Base-by-base conservation (phyloP, 2,888 invertebrate genomes). In the Disparrhopalites patrizii region DNA sequence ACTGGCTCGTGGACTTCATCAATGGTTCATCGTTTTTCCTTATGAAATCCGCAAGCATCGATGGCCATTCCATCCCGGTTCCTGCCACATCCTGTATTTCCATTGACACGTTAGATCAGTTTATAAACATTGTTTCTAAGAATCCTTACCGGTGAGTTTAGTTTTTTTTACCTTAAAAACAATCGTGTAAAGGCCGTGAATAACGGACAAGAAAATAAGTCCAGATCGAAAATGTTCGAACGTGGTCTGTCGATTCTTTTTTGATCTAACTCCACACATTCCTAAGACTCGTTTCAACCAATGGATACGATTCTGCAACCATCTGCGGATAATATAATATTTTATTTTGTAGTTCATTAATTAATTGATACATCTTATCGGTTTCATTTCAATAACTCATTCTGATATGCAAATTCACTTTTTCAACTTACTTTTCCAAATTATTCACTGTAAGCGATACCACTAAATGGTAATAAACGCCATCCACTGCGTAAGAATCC, bases 11-110 rank as follows among this genome's bases (percentile, higher is more conserved):
- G 15, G 89, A 86, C 79, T 96, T 95, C 25, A 93, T 82, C 81
- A 96, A 85, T 4, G 85, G 84, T 79, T 93, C 93, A 82, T 98
- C 97, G 81, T 93, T 94, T 79, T 93, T 89, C 1, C 97, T 87
- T 50, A 97, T 91, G 79, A 90, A 94, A 79, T 95, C 94, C 23
- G 95, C 95, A 63, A 97, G 82, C 68, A 88, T 87, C 52, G 87
- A 84, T 28, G 95, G 88, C 97, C 97, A 97, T 75, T 90, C 90
- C n/a, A n/a, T n/a, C 73, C 91, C 91, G 69, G 88, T 87, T 8
- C 83, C 81, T 3, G 76, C 69, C 23, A 79, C 78, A 61, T 83
- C 82, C 64, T 77, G 27, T 28, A 62, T n/a, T n/a, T n/a, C n/a
- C n/a, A n/a, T n/a, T n/a, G n/a, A n/a, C n/a, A n/a, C n/a, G n/a